Evolutionary conservation across 2,797 vertebrate species (phyloP).

Genomic region (Eurystomus glaucurus): DNA sequence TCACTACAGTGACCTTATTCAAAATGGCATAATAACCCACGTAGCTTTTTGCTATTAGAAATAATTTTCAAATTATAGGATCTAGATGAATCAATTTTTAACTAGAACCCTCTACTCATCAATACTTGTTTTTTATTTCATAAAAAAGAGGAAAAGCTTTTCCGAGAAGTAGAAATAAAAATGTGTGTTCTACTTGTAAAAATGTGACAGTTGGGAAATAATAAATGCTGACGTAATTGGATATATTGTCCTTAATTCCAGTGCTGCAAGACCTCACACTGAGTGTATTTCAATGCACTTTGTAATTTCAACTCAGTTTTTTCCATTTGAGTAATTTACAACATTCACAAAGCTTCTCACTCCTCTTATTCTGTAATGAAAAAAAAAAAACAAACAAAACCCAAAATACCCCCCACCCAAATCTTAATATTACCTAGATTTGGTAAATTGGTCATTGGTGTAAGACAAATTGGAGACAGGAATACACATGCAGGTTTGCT

Average conservation of each 20-base stretch:
- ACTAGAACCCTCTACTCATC: not conserved
- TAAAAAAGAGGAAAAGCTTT: not conserved
- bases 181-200: not conserved
- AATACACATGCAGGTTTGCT: not conserved
- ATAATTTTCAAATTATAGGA: conserved; percentile 3
- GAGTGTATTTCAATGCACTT: not conserved
- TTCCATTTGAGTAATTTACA: not conserved
- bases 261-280: not conserved
- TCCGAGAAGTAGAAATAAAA: not conserved
- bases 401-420: not conserved
- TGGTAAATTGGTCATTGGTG: not conserved
- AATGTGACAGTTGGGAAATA: not conserved
- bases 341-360: not conserved
- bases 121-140: not conserved
- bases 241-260: not conserved
- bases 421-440: not conserved
- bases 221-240: not conserved
- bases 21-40: not conserved
- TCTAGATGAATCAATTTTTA: not conserved
- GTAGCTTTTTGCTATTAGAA: not conserved
- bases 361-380: not conserved
- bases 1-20: conserved; percentile 11
- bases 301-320: not conserved
- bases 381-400: too few relatives aligned
- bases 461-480: not conserved